These are phyloP conservation scores for Galaxea fascicularis DNA, from an alignment of 92 coral and sea anemone genomes.

Conservation along the genomic window DNA sequence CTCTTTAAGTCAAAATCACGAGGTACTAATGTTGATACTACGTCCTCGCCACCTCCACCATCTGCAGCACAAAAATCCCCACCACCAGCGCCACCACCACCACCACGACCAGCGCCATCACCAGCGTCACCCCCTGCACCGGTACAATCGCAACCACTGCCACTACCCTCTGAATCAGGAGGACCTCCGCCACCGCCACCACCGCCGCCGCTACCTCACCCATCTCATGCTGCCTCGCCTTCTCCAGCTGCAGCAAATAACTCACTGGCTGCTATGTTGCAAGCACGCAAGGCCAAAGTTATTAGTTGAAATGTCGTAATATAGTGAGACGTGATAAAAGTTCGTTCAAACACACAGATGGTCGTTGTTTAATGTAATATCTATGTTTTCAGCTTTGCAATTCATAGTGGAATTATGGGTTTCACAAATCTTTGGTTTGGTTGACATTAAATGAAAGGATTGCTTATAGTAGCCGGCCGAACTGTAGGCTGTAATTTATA, in stretches of 20 bases:
- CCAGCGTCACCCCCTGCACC: background rate
- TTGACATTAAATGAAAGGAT: too few relatives aligned
- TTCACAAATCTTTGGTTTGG: background rate
- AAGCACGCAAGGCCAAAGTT: conserved; percentile 25
- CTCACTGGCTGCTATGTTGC: conserved; percentile 30
- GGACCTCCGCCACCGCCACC: conserved; percentile 3
- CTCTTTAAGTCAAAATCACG: background rate
- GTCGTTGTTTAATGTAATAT: too few relatives aligned
- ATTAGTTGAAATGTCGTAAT: background rate
- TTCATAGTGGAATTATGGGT: background rate
- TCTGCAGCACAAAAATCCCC: background rate
- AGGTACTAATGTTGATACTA: background rate
- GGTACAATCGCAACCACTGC: background rate
- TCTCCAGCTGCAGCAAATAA: conserved; percentile 5
- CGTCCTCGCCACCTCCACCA: background rate
- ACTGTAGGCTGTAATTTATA: background rate
- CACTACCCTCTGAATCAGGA: background rate
- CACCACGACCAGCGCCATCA: background rate
- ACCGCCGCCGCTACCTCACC: conserved; percentile 35
- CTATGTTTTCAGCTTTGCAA: background rate
- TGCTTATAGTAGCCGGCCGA: background rate
- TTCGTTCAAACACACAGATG: background rate
- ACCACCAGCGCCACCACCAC: background rate
- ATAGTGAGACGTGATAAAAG: background rate
- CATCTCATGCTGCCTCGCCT: conserved; percentile 7